phyloP scores from a whole-genome alignment of 2,888 invertebrate species.

The Leptogaster cylindrica region DNA sequence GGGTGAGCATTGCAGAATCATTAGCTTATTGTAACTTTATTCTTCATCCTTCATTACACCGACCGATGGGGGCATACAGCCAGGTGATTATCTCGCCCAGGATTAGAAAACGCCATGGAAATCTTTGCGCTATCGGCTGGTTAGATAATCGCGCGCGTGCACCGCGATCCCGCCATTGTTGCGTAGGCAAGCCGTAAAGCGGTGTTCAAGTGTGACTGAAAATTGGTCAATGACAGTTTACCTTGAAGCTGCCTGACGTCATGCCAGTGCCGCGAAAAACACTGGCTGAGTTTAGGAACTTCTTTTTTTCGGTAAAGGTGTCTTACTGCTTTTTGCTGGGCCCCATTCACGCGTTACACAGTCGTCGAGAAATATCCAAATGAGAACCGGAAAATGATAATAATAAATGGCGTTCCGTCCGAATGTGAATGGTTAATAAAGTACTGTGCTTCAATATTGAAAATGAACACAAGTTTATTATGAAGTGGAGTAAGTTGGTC shows the following conservation, averaged over 20 bases:
- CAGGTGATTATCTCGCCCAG: too few species aligned
- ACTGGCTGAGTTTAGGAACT: conserved; percentile 2
- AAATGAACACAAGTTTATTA: too few species aligned
- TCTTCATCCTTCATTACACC: too few species aligned
- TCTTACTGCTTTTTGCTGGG: conserved; percentile 1
- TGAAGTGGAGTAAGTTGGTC: too few species aligned
- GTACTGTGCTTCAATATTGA: too few species aligned
- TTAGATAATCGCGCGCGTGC: conserved; percentile 4
- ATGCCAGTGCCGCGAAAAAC: conserved; percentile 15
- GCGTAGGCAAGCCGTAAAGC: background rate
- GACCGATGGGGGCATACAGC: too few species aligned
- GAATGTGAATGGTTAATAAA: too few species aligned
- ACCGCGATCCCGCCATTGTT: conserved; percentile 2
- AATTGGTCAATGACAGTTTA: conserved; percentile 44
- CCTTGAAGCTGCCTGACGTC: conserved; percentile 43
- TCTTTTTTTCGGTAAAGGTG: background rate
- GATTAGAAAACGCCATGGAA: conserved; percentile 16
- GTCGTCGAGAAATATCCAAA: too few species aligned
- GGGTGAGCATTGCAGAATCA: too few species aligned
- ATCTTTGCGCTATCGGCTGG: conserved; percentile 2
- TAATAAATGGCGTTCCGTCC: too few species aligned
- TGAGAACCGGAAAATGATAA: too few species aligned
- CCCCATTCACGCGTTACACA: background rate
- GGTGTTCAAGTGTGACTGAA: conserved; percentile 12
- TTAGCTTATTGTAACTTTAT: too few species aligned